phyloP scores from a whole-genome alignment of 2,797 vertebrate genomes.

The Silurus aristotelis region DNA sequence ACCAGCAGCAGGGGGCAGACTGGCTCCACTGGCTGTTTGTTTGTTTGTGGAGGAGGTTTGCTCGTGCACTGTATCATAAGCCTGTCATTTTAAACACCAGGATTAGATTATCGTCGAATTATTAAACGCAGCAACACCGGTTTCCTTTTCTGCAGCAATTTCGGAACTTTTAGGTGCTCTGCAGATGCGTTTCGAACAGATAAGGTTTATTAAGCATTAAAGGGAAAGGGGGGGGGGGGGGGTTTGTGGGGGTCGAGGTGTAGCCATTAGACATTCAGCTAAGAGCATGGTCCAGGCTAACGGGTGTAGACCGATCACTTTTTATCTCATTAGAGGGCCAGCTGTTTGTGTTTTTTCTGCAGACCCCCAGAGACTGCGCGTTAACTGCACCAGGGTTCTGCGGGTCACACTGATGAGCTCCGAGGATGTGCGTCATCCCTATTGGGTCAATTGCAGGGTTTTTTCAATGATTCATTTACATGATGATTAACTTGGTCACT shows the following conservation, averaged over 20 bases:
- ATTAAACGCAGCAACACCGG: neutral
- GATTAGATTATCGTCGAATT: slow-evolving; percentile 26
- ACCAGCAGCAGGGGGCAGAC: slow-evolving; percentile 54
- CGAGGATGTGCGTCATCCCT: slow-evolving; percentile 18
- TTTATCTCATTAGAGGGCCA: slow-evolving; percentile 45
- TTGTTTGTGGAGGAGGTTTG: slow-evolving; percentile 6
- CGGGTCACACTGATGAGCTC: neutral
- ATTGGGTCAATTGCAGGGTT: slow-evolving; percentile 31
- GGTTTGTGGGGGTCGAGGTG: neutral
- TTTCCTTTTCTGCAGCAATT: neutral
- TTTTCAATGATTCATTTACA: slow-evolving; percentile 20
- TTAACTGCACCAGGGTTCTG: slow-evolving; percentile 25
- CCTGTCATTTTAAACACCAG: slow-evolving; percentile 26
- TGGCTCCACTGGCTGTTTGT: slow-evolving; percentile 29
- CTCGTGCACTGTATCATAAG: neutral
- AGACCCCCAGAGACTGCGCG: slow-evolving; percentile 17
- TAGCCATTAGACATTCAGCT: slow-evolving; percentile 43
- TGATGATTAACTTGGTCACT: slow-evolving; percentile 36
- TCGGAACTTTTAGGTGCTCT: neutral
- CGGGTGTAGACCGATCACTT: slow-evolving; percentile 28
- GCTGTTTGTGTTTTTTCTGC: slow-evolving; percentile 51
- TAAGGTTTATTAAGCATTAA: neutral
- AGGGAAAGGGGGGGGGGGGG: no score
- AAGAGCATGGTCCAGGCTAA: neutral
- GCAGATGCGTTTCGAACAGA: neutral